These are phyloP conservation scores for Anaspis maculata DNA, from an alignment of 2,888 invertebrate genomes.

Conservation along the genomic window DNA sequence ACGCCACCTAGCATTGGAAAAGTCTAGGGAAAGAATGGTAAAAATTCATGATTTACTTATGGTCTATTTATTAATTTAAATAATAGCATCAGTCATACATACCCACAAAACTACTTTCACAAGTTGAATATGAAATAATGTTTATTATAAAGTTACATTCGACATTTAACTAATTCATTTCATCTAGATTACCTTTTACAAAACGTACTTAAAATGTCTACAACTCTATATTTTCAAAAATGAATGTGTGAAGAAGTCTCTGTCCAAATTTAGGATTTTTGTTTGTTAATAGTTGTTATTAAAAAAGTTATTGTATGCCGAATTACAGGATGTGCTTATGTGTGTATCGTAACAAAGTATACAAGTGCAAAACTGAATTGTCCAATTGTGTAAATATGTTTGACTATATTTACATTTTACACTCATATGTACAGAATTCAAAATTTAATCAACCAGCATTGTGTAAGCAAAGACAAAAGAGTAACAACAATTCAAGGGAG, in stretches of 20 bases:
- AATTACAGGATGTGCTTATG: neutral
- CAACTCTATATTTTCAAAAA: neutral
- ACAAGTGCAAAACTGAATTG: conserved; percentile 12
- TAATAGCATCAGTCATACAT: conserved; percentile 25
- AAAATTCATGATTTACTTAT: too few species aligned
- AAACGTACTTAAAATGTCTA: conserved; percentile 9
- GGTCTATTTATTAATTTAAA: conserved; percentile 17
- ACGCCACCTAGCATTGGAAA: too few species aligned
- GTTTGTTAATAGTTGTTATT: neutral
- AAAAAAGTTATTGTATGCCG: neutral
- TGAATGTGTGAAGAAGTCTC: neutral
- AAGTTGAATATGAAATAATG: conserved; percentile 20
- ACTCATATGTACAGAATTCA: conserved; percentile 12
- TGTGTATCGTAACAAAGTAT: conserved; percentile 7
- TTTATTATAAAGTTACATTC: conserved; percentile 22
- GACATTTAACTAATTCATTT: conserved; percentile 23
- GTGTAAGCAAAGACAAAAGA: too few species aligned
- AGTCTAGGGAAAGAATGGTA: too few species aligned
- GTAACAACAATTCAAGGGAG: too few species aligned
- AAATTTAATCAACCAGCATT: too few species aligned
- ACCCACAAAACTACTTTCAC: conserved; percentile 24
- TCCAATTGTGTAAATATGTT: conserved; percentile 14
- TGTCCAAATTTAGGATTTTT: neutral
- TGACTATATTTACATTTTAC: conserved; percentile 14
- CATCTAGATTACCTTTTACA: conserved; percentile 13